Evolutionary conservation across 1,140 invertebrate genomes (phyloP), one percentile per base, ranked within the genome.

Genomic region (Gryon sp.): DNA sequence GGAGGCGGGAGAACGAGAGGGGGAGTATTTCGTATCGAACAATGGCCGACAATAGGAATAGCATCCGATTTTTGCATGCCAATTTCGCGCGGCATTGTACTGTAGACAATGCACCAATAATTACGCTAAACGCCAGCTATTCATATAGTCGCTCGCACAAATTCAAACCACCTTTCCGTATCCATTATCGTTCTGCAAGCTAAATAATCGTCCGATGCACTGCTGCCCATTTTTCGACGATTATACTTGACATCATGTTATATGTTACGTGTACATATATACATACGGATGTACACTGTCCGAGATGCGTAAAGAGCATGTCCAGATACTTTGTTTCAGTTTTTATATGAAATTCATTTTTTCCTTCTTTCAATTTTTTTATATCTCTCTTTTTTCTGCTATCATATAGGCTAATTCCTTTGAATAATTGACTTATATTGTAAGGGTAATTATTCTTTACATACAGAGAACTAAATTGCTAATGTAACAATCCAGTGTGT

Each of bases 1-100:
- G 43, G 50, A 45, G 46, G 57, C n/a, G n/a, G n/a, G n/a, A n/a
- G n/a, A n/a, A n/a, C n/a, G n/a, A n/a, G n/a, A n/a, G 32, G 62
- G 50, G 46, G 45, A 46, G 59, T 15, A 48, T 48, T 55, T 46
- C 76, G 66, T 80, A 82, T 86, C 82, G 86, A 81, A 87, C 86
- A 86, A 87, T 87, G 79, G 74, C 76, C 78, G 80, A 85, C 86
- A 86, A 87, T 87, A 83, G 86, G 83, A 75, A 85, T 86, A 83
- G 84, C 85, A 85, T 86, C 83, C 85, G 84, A 88, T 88, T 88
- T 88, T 88, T 88, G 84, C 85, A 88, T 88, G 85, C 84, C 86
- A 88, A 88, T 88, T 88, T 86, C 78, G 85, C 79, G 81, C 72
- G 82, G 84, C 84, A 87, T 87, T 88, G 86, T 88, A 70, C 79